phyloP scores from a whole-genome alignment of 2,888 invertebrate species.

The Protonemura montana region DNA sequence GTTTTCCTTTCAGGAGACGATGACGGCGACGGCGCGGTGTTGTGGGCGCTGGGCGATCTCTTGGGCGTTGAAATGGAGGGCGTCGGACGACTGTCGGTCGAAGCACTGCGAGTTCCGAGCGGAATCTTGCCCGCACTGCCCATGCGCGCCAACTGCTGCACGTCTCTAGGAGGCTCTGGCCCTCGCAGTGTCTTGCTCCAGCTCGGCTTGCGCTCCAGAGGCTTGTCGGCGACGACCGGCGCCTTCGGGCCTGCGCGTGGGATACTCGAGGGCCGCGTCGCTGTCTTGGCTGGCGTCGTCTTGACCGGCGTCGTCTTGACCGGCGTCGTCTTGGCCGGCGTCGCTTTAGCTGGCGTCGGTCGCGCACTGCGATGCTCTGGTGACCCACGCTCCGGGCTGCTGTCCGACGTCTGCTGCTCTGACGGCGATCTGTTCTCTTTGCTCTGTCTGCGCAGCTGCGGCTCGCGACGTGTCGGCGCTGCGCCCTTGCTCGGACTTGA shows the following conservation, averaged over 20 bases:
- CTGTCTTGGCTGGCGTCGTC: neutral
- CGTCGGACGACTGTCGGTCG: constrained; percentile 14
- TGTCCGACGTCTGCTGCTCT: neutral
- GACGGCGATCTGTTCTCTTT: neutral
- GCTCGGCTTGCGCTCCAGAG: constrained; percentile 36
- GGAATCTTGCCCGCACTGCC: neutral
- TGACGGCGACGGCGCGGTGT: neutral
- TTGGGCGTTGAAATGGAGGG: constrained; percentile 8
- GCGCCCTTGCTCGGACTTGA: constrained; percentile 33
- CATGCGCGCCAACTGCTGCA: constrained; percentile 17
- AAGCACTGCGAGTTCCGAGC: neutral
- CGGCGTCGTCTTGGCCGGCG: neutral
- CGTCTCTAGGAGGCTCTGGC: constrained; percentile 20
- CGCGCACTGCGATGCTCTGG: too few species aligned
- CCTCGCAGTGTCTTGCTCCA: constrained; percentile 30
- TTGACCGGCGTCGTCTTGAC: neutral
- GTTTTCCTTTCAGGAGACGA: constrained; percentile 28
- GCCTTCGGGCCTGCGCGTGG: constrained; percentile 14
- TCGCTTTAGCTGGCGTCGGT: neutral
- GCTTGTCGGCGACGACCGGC: neutral
- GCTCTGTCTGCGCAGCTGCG: neutral
- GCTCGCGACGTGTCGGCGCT: neutral
- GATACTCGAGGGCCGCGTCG: constrained; percentile 22
- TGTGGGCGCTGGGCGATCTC: neutral
- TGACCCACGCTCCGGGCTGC: constrained; percentile 43